Conservation (phyloP, 1,140 invertebrate genomes). For the Heliconius eleuchia region DNA sequence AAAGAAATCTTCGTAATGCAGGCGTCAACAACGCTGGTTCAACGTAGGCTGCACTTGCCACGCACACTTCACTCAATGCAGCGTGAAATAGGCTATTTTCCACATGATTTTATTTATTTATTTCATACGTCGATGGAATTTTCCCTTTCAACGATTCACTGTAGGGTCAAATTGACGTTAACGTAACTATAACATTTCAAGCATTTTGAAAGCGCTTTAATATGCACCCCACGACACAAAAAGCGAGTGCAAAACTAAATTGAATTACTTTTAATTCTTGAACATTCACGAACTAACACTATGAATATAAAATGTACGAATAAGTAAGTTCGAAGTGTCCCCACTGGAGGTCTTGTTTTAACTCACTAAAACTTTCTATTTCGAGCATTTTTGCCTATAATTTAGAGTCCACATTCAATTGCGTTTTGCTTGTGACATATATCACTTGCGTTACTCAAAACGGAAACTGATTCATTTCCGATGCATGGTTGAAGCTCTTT, state of each 20-base stretch:
- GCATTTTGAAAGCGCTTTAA: constrained; percentile 27
- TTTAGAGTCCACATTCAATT: constrained; percentile 57
- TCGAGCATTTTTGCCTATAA: constrained; percentile 46
- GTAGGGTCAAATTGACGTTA: neutral
- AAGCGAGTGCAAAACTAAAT: constrained; percentile 47
- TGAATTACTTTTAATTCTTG: constrained; percentile 56
- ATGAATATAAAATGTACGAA: constrained; percentile 67
- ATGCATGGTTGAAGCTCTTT: constrained; percentile 79
- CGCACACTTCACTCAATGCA: constrained; percentile 76
- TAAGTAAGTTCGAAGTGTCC: constrained; percentile 57
- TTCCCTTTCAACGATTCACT: constrained; percentile 52
- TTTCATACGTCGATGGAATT: constrained; percentile 74
- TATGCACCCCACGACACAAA: constrained; percentile 35
- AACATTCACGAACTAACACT: constrained; percentile 56
- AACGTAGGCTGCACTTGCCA: constrained; percentile 60
- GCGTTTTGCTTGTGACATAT: constrained; percentile 56
- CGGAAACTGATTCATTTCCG: constrained; percentile 81
- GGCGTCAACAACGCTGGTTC: constrained; percentile 51
- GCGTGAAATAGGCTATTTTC: constrained; percentile 81
- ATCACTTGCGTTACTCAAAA: constrained; percentile 70
- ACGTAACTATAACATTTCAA: neutral
- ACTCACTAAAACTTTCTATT: constrained; percentile 40
- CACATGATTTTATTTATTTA: constrained; percentile 80
- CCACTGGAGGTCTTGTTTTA: constrained; percentile 51
- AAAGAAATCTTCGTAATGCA: constrained; percentile 62